Evolutionary conservation across 2,797 vertebrate species (phyloP), one percentile per base, ranked within the genome.

Genomic region (Danio jaintianensis): DNA sequence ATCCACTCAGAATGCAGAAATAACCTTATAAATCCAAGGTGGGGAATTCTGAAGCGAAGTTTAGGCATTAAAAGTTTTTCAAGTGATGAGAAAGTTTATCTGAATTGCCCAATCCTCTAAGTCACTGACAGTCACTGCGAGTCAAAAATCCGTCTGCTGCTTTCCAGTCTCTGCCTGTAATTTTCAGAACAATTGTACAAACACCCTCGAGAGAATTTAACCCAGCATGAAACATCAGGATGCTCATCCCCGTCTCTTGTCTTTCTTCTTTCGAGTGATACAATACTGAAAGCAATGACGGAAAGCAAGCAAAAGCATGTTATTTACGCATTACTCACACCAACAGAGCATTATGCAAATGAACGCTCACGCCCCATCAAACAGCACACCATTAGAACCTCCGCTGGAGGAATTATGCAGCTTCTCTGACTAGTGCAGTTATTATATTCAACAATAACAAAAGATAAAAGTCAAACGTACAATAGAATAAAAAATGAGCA

Each of bases 221-320:
- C 36, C 47, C 36, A 68, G 43, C 86, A 86, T 82, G 89, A 81
- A 92, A 89, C 78, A 84, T 87, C 86, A 80, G 78, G 80, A 86
- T 87, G 63, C 81, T 79, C 85, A 79, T 36, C 75, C 50, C 42
- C 61, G 78, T 69, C 74, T 42, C 50, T 66, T 76, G 53, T 58
- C 22, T 52, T 68, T 64, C 20, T 67, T 45, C 13, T 56, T 68
- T 16, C 20, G 29, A 78, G 42, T 69, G 29, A 69, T 59, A 59
- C 62, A 78, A 69, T 61, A 48, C 12, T 7, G 75, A 78, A 78
- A 58, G 43, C 50, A 67, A 78, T 69, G 53, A 69, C 40, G 29
- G 59, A 59, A 59, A 67, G 0, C 16, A 69, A 29, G 75, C 53
- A 78, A 78, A 67, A 78, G 64, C 52, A 68, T 69, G 75, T 69